These are phyloP conservation scores for Amphipoea oculea DNA, from an alignment of 2,888 invertebrate species.

Conservation along the genomic window DNA sequence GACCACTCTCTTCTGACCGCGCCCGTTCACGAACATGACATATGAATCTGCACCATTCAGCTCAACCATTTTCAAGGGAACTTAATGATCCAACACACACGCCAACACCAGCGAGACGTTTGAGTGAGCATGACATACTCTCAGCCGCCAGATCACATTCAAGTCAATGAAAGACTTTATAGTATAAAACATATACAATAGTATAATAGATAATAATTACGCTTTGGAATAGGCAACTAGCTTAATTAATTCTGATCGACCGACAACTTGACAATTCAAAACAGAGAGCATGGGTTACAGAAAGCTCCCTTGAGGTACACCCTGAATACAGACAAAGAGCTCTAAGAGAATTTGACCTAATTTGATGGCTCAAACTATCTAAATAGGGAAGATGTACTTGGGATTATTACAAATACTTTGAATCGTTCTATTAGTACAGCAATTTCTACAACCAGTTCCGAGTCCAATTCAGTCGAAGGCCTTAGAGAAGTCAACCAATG, in stretches of 20 bases:
- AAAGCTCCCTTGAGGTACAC: background rate
- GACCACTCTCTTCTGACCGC: too few species aligned
- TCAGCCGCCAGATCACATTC: too few species aligned
- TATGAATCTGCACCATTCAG: too few species aligned
- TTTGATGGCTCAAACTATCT: background rate
- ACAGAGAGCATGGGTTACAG: background rate
- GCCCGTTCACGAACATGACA: too few species aligned
- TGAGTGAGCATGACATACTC: too few species aligned
- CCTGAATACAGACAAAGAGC: background rate
- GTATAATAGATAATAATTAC: too few species aligned
- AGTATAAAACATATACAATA: too few species aligned
- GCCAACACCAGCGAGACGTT: too few species aligned
- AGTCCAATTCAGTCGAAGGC: background rate
- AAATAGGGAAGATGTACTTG: background rate
- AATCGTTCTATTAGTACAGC: background rate
- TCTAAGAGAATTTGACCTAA: background rate
- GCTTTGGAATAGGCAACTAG: background rate
- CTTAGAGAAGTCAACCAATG: background rate
- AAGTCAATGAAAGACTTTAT: too few species aligned
- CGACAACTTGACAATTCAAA: background rate
- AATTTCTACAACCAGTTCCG: background rate
- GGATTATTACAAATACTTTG: background rate
- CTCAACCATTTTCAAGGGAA: too few species aligned
- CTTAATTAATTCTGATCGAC: background rate
- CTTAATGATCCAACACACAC: too few species aligned